phyloP scores from a whole-genome alignment of 1,140 invertebrate species.

The Bombus waltoni region DNA sequence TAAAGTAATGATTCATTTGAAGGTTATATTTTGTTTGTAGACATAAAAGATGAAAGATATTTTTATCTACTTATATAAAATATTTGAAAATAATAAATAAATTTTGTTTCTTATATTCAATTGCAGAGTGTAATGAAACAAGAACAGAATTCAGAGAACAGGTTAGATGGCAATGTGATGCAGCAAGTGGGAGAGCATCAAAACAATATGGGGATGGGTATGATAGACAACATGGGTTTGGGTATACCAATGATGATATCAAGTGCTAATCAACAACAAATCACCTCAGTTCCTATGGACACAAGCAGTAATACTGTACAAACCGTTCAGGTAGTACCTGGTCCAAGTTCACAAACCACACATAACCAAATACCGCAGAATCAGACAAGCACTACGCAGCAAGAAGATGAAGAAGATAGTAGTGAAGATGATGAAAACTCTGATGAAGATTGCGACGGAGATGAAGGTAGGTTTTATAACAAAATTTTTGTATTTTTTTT shows the following conservation, averaged over 20 bases:
- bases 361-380: conserved; percentile 76
- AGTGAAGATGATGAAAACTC: conserved; percentile 80
- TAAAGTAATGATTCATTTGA: not conserved
- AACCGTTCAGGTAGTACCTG: conserved; percentile 76
- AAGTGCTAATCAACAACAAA: conserved; percentile 74
- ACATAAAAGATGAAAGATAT: not conserved
- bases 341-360: conserved; percentile 75
- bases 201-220: conserved; percentile 77
- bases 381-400: conserved; percentile 71
- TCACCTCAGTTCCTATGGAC: conserved; percentile 81
- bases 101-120: conserved; percentile 15
- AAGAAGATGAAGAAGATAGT: conserved; percentile 77
- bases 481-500: not conserved
- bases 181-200: conserved; percentile 77
- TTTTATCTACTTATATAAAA: not conserved
- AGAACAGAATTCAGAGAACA: conserved; percentile 78
- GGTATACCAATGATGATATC: conserved; percentile 79
- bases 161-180: conserved; percentile 79
- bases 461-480: conserved; percentile 71
- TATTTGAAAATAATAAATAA: not conserved
- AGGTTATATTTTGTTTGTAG: conserved; percentile 5
- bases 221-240: conserved; percentile 79
- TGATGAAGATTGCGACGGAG: conserved; percentile 80
- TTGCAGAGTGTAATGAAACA: conserved; percentile 78
- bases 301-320: conserved; percentile 74